Evolutionary conservation across 1,140 invertebrate species (phyloP), one percentile per base, ranked within the genome.

Genomic region (Papilio glaucus): DNA sequence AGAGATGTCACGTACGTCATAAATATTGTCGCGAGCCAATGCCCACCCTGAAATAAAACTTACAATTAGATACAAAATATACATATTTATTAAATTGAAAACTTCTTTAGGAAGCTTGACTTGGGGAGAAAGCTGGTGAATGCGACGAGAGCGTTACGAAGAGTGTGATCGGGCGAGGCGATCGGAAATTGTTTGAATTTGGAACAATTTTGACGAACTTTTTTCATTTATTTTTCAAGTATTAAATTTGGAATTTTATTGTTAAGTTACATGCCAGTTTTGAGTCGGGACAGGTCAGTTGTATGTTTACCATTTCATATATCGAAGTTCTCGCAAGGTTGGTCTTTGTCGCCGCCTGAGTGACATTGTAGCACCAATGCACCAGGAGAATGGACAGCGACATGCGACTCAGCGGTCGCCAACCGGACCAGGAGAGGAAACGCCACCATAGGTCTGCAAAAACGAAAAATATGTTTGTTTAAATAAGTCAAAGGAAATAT

Each of bases 351-450:
- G 72, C 85, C 8, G 82, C 61, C 53, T 83, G 75, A 8, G 61
- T 70, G 24, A 85, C 61, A 38, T 77, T 78, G 41, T 76, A 61
- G 53, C 79, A 26, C 85, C 83, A 88, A 75, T 88, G 86, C 41
- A 86, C 42, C 72, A 84, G 49, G 42, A 83, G 77, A 37, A 80
- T 72, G 8, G 85, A 71, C 71, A 89, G 81, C 12, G 86, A 87
- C 84, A 86, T 75, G 21, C 87, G 81, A 0, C 80, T 80, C 71
- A 85, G 29, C 13, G 74, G 45, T 63, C 70, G 26, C 78, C 79
- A 87, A 12, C 80, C 84, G 57, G 80, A 79, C 86, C 86, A 88
- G n/a, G 79, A 72, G 38, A 82, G 42, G 26, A 86, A 69, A 7
- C 78, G 76, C 68, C 81, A 81, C 53, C 63, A 76, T 0, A 80